A percentile compares a stretch with the other conserved stretches of the same genome.
phyloP scores from a whole-genome alignment of 2,797 vertebrate species.

The Neoniphon sammara region DNA sequence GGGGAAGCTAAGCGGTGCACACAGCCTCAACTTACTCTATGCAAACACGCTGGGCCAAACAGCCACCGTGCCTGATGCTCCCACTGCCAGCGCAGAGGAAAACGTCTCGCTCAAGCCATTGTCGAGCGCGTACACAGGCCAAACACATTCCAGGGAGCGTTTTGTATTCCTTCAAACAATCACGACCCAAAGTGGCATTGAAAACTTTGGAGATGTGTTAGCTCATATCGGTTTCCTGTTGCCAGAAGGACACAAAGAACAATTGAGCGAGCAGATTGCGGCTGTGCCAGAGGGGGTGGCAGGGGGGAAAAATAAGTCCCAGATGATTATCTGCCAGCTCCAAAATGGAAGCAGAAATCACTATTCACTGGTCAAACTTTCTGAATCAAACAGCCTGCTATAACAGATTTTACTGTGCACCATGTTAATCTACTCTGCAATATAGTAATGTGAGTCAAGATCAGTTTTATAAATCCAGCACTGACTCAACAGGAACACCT shows the following conservation, averaged over 20 bases:
- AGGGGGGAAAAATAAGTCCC: constrained; percentile 57
- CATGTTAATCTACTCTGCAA: not conserved
- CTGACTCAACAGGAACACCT: too few species aligned
- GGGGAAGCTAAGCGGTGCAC: constrained; percentile 35
- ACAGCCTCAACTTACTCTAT: constrained; percentile 52
- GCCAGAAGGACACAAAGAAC: constrained; percentile 52
- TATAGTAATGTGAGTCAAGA: too few species aligned
- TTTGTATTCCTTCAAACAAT: constrained; percentile 52
- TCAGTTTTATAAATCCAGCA: too few species aligned
- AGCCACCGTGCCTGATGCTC: constrained; percentile 38
- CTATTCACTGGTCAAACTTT: not conserved
- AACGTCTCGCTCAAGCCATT: constrained; percentile 47
- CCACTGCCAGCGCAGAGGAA: constrained; percentile 43
- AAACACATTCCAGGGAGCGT: constrained; percentile 37
- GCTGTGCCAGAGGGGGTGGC: constrained; percentile 41
- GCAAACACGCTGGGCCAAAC: constrained; percentile 54
- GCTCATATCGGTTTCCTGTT: constrained; percentile 52
- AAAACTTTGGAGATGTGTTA: constrained; percentile 45
- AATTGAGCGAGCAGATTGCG: constrained; percentile 58
- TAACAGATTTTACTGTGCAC: not conserved
- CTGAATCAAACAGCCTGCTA: not conserved
- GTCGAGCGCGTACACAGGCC: constrained; percentile 57
- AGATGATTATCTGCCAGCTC: constrained; percentile 47
- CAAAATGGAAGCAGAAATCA: constrained; percentile 39
- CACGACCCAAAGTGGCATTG: constrained; percentile 49